These are phyloP conservation scores for Zaprionus vittiger DNA, from an alignment of 1,140 invertebrate species.

Conservation along the genomic window DNA sequence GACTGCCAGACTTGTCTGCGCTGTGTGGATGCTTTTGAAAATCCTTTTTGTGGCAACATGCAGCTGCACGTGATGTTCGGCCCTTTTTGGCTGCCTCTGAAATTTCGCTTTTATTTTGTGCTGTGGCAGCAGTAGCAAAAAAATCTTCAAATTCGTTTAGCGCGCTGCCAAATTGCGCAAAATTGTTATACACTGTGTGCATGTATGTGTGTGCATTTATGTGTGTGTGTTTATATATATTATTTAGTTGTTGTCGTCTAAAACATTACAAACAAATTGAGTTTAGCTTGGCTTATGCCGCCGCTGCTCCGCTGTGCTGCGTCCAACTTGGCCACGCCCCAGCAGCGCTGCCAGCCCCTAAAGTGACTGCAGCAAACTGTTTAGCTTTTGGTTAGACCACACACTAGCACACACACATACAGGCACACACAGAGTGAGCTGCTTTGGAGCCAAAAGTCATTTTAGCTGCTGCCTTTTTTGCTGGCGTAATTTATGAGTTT, in stretches of 20 bases:
- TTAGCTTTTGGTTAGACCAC: conserved; percentile 63
- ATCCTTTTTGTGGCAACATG: conserved; percentile 28
- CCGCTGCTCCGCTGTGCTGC: conserved; percentile 16
- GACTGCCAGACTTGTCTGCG: not conserved
- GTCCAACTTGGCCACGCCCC: conserved; percentile 56
- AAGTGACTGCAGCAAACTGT: conserved; percentile 77
- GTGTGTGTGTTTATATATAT: conserved; percentile 27
- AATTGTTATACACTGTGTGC: conserved; percentile 68
- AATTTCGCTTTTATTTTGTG: conserved; percentile 6
- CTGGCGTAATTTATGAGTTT: conserved; percentile 73
- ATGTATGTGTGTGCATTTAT: not conserved
- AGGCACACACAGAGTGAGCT: not conserved
- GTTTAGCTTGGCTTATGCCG: conserved; percentile 61
- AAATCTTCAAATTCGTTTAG: conserved; percentile 73
- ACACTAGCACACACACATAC: conserved; percentile 16
- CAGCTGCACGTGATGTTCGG: conserved; percentile 29
- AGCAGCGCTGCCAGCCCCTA: conserved; percentile 37
- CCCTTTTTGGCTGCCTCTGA: conserved; percentile 2
- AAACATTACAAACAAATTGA: conserved; percentile 72
- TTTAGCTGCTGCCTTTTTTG: conserved; percentile 55
- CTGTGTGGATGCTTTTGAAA: not conserved
- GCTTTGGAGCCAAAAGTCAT: conserved; percentile 69
- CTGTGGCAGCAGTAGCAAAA: conserved; percentile 34
- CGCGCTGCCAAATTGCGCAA: conserved; percentile 73
- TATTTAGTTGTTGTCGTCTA: conserved; percentile 56